phyloP scores from a whole-genome alignment of 2,888 invertebrate species.

The Zygogramma bicolorata region DNA sequence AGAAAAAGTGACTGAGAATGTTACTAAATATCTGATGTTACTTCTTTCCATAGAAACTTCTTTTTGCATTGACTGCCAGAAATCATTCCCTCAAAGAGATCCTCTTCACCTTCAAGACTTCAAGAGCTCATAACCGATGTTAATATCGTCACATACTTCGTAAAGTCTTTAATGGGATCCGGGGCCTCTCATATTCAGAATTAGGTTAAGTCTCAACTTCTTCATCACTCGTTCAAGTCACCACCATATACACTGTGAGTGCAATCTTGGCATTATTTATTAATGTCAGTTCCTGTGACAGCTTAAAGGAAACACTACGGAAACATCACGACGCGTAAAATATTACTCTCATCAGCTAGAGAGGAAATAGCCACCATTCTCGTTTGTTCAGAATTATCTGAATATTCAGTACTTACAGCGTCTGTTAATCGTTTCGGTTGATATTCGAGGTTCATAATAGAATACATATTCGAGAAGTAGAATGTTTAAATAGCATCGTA shows the following conservation, averaged over 20 bases:
- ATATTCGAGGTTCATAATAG: too few species aligned
- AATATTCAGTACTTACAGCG: neutral
- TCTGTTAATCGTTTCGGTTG: neutral
- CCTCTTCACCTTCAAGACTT: too few species aligned
- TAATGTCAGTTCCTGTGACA: conserved; percentile 8
- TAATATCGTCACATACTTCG: neutral
- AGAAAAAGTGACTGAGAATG: too few species aligned
- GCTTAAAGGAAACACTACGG: conserved; percentile 10
- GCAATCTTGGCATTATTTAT: conserved; percentile 6
- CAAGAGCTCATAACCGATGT: neutral
- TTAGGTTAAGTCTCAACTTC: neutral
- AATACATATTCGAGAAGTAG: too few species aligned
- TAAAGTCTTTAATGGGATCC: neutral
- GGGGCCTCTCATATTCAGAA: neutral
- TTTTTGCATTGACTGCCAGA: too few species aligned
- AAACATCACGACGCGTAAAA: neutral
- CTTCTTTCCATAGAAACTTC: too few species aligned
- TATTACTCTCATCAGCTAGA: neutral
- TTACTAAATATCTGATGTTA: too few species aligned
- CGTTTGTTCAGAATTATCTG: conserved; percentile 4
- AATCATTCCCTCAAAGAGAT: too few species aligned
- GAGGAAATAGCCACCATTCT: conserved; percentile 6
- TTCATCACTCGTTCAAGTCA: neutral
- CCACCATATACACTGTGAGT: neutral
- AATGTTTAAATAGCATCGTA: too few species aligned